Evolutionary conservation across 2,113 vertebrate genomes (phyloP), one percentile per base, ranked within the genome.

Genomic region (Cnemophilus loriae): DNA sequence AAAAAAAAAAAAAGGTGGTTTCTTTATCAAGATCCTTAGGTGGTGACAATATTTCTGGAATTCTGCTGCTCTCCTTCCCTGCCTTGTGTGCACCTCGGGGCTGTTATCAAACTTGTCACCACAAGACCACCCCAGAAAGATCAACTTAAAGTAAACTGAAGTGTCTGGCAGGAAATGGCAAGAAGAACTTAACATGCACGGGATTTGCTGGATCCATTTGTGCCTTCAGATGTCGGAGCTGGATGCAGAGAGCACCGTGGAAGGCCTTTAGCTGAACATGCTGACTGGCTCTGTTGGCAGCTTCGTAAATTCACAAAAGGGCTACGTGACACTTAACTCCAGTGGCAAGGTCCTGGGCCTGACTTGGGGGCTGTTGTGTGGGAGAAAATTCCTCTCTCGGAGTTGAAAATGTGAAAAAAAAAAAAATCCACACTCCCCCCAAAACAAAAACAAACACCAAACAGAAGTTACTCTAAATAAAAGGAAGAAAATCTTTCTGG

Each of bases 101-200:
- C 32, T 3, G 35, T n/a, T 15, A 8, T 27, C 60, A 57, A 52
- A 53, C n/a, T 35, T 52, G 27, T 14, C 0, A 0, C 53, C 5
- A 1, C 46, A 15, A 41, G 28, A 59, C 5, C 14, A 16, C 67
- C 30, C 52, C 59, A 22, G 5, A 65, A 33, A 33, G 5, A 39
- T 27, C 10, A 28, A 7, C 30, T 65, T n/a, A 7, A 39, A 77
- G 9, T 14, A 16, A 93, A 57, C 41, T 20, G 21, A 22, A n/a
- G 15, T 22, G 27, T n/a, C 41, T 71, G 2, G 0, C 11, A 27
- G 63, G 50, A 61, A 42, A 8, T 37, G 69, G 60, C 26, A 16
- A 22, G 52, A 39, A 41, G 16, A 37, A 27, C 7, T 56, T 14
- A 2, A 18, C 2, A 1, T 3, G 3, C 18, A 5, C 6, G 22